Evolutionary conservation across 2,888 invertebrate genomes (phyloP), one percentile per base, ranked within the genome.

Genomic region (Nyleta sp.): DNA sequence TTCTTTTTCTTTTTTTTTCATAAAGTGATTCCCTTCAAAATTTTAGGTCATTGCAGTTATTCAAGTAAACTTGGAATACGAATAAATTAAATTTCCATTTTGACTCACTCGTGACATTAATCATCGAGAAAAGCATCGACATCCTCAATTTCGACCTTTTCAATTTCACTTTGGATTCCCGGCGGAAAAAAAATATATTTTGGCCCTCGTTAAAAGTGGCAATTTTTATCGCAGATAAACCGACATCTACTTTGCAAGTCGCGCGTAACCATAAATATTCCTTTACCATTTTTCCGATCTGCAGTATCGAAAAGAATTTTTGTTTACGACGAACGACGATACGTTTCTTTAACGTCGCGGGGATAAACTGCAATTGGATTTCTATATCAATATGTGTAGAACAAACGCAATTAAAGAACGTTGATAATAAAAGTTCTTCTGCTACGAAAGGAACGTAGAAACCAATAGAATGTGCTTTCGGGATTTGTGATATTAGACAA

Each of bases 401-500:
- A 55, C 64, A 57, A 55, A 57, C 46, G 64, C 53, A 72, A 72
- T 72, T 72, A 72, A 64, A 55, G 64, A 55, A 55, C 18, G 38
- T 6, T 15, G 35, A 35, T 33, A 62, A 71, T 62, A 46, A 64
- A 72, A 64, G 35, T 72, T 72, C 38, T 68, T 53, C 40, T 11
- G 20, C 44, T n/a, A 17, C 24, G 31, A 48, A 50, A 68, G 55
- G 44, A 68, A 68, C 35, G 70, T 28, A 44, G 52, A 68, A 53
- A 28, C 53, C 57, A 42, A 53, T 68, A 68, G 57, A 68, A 68
- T 57, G 68, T 48, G 13, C 57, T 59, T 52, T 59, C 55, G 31
- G 59, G 59, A 70, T 70, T 70, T 70, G 70, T 35, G 57, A 68
- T 70, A 48, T 59, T 52, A 59, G 50, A 70, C 15, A 22, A 65